A percentile compares a stretch with the other conserved stretches of the same genome.
phyloP scores from a whole-genome alignment of 2,113 vertebrate species.

The Okapia johnstoni region DNA sequence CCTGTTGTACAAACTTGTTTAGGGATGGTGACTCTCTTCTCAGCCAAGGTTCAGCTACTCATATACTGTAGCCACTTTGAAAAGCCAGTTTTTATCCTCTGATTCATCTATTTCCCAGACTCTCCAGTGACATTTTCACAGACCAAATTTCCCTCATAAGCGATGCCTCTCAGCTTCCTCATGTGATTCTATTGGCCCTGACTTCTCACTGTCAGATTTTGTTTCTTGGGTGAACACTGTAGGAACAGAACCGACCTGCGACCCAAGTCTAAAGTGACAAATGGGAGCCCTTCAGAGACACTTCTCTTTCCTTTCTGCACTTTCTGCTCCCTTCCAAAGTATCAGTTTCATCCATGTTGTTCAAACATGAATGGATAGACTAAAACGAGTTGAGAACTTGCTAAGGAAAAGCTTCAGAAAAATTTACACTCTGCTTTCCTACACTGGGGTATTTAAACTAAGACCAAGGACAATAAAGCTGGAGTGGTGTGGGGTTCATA shows the following conservation, averaged over 20 bases:
- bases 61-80: neutral
- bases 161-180: neutral
- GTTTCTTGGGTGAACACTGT: neutral
- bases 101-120: neutral
- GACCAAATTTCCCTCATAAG: neutral
- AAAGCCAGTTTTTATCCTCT: neutral
- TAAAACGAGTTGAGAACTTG: neutral
- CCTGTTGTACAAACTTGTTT: neutral
- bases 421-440: neutral
- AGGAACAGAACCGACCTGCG: neutral
- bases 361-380: neutral
- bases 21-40: neutral
- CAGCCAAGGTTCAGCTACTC: too few relatives aligned
- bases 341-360: neutral
- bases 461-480: neutral
- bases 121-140: neutral
- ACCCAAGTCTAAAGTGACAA: neutral
- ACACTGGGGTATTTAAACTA: neutral
- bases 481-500: neutral
- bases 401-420: neutral
- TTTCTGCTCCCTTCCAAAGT: neutral
- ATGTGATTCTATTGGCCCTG: neutral
- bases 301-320: neutral
- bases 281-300: fast-evolving
- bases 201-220: neutral